These are phyloP conservation scores for Antennarius maculatus DNA, from an alignment of 2,797 vertebrate species.

Conservation along the genomic window DNA sequence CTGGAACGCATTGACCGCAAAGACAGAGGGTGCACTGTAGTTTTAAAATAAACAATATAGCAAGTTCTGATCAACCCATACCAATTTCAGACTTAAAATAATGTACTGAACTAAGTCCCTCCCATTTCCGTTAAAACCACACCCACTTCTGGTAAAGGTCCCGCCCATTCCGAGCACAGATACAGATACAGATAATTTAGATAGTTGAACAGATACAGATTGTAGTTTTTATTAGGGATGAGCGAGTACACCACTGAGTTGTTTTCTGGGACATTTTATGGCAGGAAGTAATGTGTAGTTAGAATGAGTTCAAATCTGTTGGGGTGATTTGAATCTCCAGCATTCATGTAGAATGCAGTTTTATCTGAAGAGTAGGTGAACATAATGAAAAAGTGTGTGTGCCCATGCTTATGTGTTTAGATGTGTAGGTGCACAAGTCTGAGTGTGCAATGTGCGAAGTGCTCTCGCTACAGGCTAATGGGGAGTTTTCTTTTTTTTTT, in stretches of 20 bases:
- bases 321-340: not conserved
- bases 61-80: no score
- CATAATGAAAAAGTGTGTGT: slow-evolving; percentile 17
- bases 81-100: no score
- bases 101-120: no score
- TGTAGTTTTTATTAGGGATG: no score
- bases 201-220: no score
- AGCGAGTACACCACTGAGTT: not conserved
- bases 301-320: not conserved
- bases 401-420: slow-evolving; percentile 27
- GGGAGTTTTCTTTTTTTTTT: not conserved
- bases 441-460: slow-evolving; percentile 64
- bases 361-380: slow-evolving; percentile 22
- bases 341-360: slow-evolving; percentile 12
- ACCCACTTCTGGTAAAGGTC: no score
- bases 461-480: slow-evolving; percentile 70
- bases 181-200: no score
- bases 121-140: no score
- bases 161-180: not conserved
- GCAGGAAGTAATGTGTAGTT: not conserved
- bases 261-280: not conserved
- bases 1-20: no score
- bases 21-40: no score
- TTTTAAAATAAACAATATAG: no score
- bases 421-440: slow-evolving; percentile 52